A percentile compares a stretch with the other conserved stretches of the same genome.
Evolutionary conservation across 1,140 invertebrate species (phyloP).

Genomic region (Pogonomyrmex barbatus): DNA sequence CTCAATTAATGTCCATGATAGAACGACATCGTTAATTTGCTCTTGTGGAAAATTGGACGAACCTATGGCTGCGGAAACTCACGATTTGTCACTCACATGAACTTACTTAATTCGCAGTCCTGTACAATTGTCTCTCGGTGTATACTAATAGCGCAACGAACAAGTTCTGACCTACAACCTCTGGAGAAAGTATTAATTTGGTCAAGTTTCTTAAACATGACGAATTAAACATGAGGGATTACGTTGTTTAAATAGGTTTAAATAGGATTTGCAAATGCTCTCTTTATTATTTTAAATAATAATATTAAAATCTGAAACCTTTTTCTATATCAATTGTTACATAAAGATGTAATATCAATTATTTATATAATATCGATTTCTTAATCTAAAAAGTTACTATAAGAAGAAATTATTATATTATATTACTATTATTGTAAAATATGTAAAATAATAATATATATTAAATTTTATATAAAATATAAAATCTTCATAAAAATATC

Average conservation of each 20-base stretch:
- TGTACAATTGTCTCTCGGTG: slow-evolving; percentile 4
- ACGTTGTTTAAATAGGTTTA: not conserved
- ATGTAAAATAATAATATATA: not conserved
- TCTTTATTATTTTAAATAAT: not conserved
- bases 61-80: slow-evolving; percentile 19
- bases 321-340: not conserved
- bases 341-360: not conserved
- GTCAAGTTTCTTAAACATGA: slow-evolving; percentile 6
- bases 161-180: slow-evolving; percentile 32
- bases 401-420: not conserved
- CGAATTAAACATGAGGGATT: not conserved
- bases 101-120: not conserved
- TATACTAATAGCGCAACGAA: slow-evolving; percentile 16
- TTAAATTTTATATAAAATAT: not conserved
- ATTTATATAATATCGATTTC: not conserved
- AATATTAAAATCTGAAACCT: not conserved
- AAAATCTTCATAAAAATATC: too few relatives aligned
- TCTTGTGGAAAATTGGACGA: slow-evolving; percentile 49
- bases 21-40: slow-evolving; percentile 31
- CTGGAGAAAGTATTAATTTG: slow-evolving; percentile 36
- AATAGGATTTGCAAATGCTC: not conserved
- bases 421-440: not conserved
- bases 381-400: not conserved
- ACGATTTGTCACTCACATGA: slow-evolving; percentile 40
- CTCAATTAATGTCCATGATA: slow-evolving; percentile 52